phyloP scores from a whole-genome alignment of 2,797 vertebrate genomes.

The Xenops minutus region DNA sequence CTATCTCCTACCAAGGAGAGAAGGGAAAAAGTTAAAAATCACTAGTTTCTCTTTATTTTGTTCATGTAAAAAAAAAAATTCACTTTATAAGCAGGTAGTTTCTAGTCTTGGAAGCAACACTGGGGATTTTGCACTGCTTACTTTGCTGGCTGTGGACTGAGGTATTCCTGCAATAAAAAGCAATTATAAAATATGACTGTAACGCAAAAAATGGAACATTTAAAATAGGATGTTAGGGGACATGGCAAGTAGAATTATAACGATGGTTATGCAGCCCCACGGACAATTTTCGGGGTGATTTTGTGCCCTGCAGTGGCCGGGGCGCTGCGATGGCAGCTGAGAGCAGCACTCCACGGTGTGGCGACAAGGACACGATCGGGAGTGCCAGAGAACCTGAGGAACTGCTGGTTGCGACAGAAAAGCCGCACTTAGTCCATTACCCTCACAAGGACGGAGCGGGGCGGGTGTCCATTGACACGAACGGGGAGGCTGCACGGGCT shows the following conservation, averaged over 20 bases:
- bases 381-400: no score
- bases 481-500: no score
- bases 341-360: neutral
- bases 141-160: neutral
- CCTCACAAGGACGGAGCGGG: neutral
- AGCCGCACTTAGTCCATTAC: neutral
- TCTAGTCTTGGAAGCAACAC: neutral
- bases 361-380: neutral
- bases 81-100: neutral
- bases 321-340: neutral
- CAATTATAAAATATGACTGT: neutral
- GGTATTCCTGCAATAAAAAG: neutral
- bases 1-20: neutral
- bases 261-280: fast-evolving
- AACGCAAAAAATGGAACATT: neutral
- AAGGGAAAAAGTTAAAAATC: neutral
- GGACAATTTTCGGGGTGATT: fast-evolving
- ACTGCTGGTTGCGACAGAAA: neutral
- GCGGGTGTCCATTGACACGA: no score
- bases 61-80: neutral
- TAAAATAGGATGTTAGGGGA: neutral
- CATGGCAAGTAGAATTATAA: fast-evolving
- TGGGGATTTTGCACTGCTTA: neutral
- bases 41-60: neutral
- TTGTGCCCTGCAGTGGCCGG: fast-evolving